Conservation (phyloP, 2,113 vertebrate genomes). For the Galbula dea region DNA sequence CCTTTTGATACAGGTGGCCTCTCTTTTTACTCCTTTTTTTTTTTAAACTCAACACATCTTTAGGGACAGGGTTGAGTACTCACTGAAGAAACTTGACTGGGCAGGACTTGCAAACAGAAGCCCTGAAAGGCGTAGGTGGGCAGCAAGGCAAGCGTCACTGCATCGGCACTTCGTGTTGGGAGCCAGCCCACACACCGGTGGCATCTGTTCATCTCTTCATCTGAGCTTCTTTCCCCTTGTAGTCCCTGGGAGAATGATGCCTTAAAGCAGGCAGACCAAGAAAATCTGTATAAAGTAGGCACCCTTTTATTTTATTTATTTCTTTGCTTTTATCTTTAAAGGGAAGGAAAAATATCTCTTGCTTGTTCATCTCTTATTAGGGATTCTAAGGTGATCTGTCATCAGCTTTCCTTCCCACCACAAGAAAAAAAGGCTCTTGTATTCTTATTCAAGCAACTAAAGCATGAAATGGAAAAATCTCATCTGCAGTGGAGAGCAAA, state of each 20-base stretch:
- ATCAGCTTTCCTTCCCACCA: slow-evolving; percentile 60
- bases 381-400: slow-evolving; percentile 62
- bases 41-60: background rate
- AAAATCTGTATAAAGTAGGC: slow-evolving; percentile 44
- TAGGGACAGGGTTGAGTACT: background rate
- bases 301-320: slow-evolving; percentile 36
- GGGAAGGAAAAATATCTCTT: background rate
- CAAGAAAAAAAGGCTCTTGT: background rate
- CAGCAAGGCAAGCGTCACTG: slow-evolving; percentile 27
- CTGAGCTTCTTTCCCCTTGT: background rate
- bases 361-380: slow-evolving; percentile 30
- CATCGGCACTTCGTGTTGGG: slow-evolving; percentile 35
- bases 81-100: background rate
- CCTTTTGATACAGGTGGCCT: background rate
- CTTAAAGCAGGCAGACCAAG: slow-evolving; percentile 42
- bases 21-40: background rate
- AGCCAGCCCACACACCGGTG: slow-evolving; percentile 32
- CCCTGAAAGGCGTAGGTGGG: slow-evolving; percentile 31
- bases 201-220: slow-evolving; percentile 45
- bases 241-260: slow-evolving; percentile 33
- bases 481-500: slow-evolving; percentile 43
- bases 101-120: slow-evolving; percentile 53
- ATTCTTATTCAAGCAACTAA: slow-evolving; percentile 58
- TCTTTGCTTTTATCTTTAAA: background rate
- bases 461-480: slow-evolving; percentile 75